Evolutionary conservation across 2,888 invertebrate genomes (phyloP), one percentile per base, ranked within the genome.

Genomic region (Agelastica alni): DNA sequence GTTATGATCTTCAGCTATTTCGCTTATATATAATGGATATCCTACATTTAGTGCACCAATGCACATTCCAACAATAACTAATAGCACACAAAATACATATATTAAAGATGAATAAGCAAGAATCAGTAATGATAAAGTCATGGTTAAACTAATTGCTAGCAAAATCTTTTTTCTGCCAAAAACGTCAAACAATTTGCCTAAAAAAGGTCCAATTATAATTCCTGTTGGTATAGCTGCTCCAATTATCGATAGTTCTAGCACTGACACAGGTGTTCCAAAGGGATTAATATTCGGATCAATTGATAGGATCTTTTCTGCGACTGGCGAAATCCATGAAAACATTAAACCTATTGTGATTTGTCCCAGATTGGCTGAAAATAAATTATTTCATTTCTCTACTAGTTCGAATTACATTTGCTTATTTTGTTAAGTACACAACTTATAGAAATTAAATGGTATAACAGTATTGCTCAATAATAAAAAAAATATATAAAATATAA

Each of bases 1-100:
- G 10, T 86, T 83, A 20, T 87, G 86, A 52, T 87, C 85, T 80
- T 90, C 87, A 4, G 92, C 84, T 20, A 92, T 89, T 77, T 94
- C 94, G 36, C 90, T 90, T 53, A 91, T 84, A 76, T 93, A 94
- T 83, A 93, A 88, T 0, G 93, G 91, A 0, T 86, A 12, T 16
- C 44, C 56, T 7, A 51, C 42, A 16, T 6, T 12, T 9, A 26
- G 10, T 30, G 37, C 47, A 14, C 51, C 56, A 9, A 43, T 12
- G 1, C 17, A 7, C 2, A 47, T 1, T 4, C 47, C 46, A 3
- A 17, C 14, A 4, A 47, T 7, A 1, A 47, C 10, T 9, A 53
- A n/a, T 10, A 34, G 14, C 4, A 30, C 7, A 12, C 20, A 47
- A 17, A 34, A 41, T 12, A 47, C 2, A 7, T 17, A 10, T 7